Percentiles rank a stretch among this genome's conserved stretches.
Conservation (phyloP, 2,888 invertebrate genomes). For the Seladonia tumulorum region DNA sequence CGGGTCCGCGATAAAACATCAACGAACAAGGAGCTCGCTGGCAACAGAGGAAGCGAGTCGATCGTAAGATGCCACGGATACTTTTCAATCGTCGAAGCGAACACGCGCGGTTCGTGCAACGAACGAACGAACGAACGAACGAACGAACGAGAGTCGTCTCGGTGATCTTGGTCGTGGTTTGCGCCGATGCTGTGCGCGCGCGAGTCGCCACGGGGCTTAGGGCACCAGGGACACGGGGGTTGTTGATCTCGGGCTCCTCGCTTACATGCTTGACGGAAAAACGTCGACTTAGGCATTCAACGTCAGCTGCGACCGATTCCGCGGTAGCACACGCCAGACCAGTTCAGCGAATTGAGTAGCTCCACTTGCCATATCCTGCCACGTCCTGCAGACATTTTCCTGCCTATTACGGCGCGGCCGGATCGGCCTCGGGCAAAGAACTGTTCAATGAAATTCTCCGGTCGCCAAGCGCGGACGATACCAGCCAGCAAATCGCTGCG, state of each 20-base stretch:
- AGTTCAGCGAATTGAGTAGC: slow-evolving; percentile 79
- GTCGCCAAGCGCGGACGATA: slow-evolving; percentile 44
- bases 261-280: slow-evolving; percentile 71
- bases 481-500: slow-evolving; percentile 39
- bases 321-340: slow-evolving; percentile 75
- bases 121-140: slow-evolving; percentile 7
- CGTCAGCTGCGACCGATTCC: slow-evolving; percentile 76
- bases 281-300: slow-evolving; percentile 77
- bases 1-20: background rate
- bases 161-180: slow-evolving; percentile 46
- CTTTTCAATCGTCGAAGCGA: slow-evolving; percentile 11
- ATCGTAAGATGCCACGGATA: slow-evolving; percentile 14
- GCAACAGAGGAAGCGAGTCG: background rate
- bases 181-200: background rate
- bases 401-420: slow-evolving; percentile 76
- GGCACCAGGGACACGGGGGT: slow-evolving; percentile 67
- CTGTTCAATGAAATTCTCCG: slow-evolving; percentile 74
- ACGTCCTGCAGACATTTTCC: slow-evolving; percentile 74
- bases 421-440: slow-evolving; percentile 71
- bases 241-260: slow-evolving; percentile 66
- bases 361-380: slow-evolving; percentile 75
- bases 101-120: slow-evolving; percentile 18
- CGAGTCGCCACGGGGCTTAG: slow-evolving; percentile 54
- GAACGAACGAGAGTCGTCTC: background rate
- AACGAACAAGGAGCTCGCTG: background rate